Percentiles rank a stretch among this genome's conserved stretches.
Evolutionary conservation across 2,888 invertebrate genomes (phyloP).

Genomic region (Drosophila macrothrix): DNA sequence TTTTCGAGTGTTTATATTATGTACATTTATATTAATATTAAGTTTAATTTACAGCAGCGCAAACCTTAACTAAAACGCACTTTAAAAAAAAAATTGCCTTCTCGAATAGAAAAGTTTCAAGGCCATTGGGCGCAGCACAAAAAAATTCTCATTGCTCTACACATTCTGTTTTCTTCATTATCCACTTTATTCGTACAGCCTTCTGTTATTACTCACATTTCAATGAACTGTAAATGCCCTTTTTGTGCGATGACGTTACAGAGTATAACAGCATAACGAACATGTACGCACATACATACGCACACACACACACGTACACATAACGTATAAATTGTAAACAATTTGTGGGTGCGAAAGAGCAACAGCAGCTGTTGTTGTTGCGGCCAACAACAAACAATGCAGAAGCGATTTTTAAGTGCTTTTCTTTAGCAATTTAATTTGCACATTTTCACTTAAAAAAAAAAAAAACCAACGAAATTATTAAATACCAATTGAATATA

Average conservation of each 20-base stretch:
- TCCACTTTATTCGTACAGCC: constrained; percentile 1
- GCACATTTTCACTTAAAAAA: constrained; percentile 54
- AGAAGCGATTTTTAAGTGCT: constrained; percentile 49
- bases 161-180: constrained; percentile 3
- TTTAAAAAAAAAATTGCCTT: not conserved
- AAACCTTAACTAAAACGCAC: not conserved
- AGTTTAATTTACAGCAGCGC: not conserved
- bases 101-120: not conserved
- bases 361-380: constrained; percentile 57
- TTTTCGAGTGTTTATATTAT: not conserved
- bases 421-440: constrained; percentile 40
- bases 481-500: constrained; percentile 43
- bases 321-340: constrained; percentile 63
- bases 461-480: constrained; percentile 17
- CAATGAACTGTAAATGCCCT: constrained; percentile 18
- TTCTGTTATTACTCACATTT: constrained; percentile 24
- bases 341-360: constrained; percentile 72
- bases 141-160: constrained; percentile 11
- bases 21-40: not conserved
- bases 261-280: constrained; percentile 35
- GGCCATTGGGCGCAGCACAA: not conserved
- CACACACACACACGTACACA: not conserved
- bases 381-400: constrained; percentile 42
- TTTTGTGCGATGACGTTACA: constrained; percentile 25
- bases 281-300: not conserved